Evolutionary conservation across 2,797 vertebrate species (phyloP).

Genomic region (Poecilia picta): DNA sequence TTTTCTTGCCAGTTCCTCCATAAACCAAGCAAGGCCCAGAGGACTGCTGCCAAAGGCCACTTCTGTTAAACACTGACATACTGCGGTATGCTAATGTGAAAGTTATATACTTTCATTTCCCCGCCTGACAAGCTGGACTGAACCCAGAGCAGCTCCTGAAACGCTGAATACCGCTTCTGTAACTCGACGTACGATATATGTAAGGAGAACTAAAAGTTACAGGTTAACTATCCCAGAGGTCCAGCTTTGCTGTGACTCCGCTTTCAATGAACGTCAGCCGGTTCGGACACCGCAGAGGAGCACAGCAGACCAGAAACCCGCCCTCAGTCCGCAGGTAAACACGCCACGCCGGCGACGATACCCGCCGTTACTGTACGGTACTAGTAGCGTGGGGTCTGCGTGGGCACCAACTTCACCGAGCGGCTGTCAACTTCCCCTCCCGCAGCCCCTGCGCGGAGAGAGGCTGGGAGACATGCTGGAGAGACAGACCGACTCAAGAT

Average conservation of each 20-base stretch:
- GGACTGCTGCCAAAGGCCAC: neutral
- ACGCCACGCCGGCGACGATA: neutral
- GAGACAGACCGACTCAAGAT: neutral
- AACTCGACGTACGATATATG: rapidly evolving
- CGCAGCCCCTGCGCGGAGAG: constrained; percentile 45
- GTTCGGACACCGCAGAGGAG: constrained; percentile 25
- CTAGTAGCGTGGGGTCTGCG: neutral
- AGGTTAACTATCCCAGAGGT: neutral
- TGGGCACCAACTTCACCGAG: constrained; percentile 65
- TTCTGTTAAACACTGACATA: neutral
- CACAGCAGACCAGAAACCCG: neutral
- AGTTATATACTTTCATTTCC: constrained; percentile 7
- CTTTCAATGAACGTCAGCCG: neutral
- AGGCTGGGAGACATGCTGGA: constrained; percentile 35
- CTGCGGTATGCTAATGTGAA: neutral
- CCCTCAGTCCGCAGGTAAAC: neutral
- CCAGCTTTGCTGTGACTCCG: constrained; percentile 2
- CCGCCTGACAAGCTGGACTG: neutral
- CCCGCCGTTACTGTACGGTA: neutral
- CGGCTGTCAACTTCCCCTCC: constrained; percentile 77
- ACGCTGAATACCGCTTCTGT: neutral
- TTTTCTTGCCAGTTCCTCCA: neutral
- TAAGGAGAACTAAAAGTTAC: neutral
- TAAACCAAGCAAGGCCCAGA: neutral
- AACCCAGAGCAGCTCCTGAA: neutral